Evolutionary conservation across 2,797 vertebrate species (phyloP).

Genomic region (Zalophus californianus): DNA sequence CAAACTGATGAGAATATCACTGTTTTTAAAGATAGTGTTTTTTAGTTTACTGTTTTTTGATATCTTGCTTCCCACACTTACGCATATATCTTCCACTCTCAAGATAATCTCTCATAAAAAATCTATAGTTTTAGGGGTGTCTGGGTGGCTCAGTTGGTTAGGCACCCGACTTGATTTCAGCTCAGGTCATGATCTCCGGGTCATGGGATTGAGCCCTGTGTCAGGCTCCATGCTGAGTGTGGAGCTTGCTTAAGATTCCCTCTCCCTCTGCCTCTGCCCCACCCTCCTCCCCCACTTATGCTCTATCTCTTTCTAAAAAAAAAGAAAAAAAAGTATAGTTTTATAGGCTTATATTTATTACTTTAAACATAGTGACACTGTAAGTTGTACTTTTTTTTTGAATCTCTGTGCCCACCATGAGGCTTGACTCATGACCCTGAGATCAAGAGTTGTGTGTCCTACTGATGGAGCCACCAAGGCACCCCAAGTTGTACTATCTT

Average conservation of each 20-base stretch:
- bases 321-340: neutral
- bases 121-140: neutral
- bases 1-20: neutral
- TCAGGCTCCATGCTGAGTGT: neutral
- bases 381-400: neutral
- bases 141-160: neutral
- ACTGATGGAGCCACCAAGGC: neutral
- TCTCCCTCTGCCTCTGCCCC: neutral
- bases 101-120: slow-evolving; percentile 12
- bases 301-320: neutral
- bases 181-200: neutral
- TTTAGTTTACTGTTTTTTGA: neutral
- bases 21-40: neutral
- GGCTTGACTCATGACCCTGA: neutral
- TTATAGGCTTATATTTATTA: slow-evolving; percentile 32
- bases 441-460: neutral
- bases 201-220: neutral
- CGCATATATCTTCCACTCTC: neutral
- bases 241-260: neutral
- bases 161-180: neutral
- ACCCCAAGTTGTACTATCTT: neutral
- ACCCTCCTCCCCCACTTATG: neutral
- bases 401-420: neutral
- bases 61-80: slow-evolving; percentile 3
- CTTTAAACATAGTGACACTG: slow-evolving; percentile 17